These are phyloP conservation scores for Lynx canadensis DNA, from an alignment of 2,113 vertebrate species.

Conservation along the genomic window DNA sequence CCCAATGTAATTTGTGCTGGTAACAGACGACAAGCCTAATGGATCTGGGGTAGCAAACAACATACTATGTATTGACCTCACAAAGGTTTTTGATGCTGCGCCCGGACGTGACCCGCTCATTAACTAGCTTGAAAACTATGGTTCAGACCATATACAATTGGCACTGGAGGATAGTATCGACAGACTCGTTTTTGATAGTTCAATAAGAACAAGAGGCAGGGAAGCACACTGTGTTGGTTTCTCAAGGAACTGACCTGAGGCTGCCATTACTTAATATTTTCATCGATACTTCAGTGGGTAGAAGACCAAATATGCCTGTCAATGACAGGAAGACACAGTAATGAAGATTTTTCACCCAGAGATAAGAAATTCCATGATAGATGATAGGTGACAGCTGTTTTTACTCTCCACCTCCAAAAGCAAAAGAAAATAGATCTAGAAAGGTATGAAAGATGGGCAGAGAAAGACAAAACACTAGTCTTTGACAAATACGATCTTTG, in stretches of 20 bases:
- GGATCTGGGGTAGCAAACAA: slow-evolving; percentile 38
- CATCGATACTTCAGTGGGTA: slow-evolving; percentile 1
- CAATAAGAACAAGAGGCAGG: slow-evolving; percentile 49
- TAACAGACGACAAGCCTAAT: slow-evolving; percentile 54
- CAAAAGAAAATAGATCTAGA: slow-evolving; percentile 25
- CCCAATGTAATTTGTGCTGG: slow-evolving; percentile 47
- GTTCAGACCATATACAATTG: slow-evolving; percentile 50
- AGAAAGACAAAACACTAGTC: neutral
- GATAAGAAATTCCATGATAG: neutral
- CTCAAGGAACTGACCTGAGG: slow-evolving; percentile 9
- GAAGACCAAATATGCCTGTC: slow-evolving; percentile 31
- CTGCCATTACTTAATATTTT: slow-evolving; percentile 61
- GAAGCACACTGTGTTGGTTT: neutral
- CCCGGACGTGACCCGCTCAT: slow-evolving; percentile 48
- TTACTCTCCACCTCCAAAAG: neutral
- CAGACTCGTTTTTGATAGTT: slow-evolving; percentile 55
- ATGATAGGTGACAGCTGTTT: neutral
- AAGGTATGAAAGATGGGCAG: neutral
- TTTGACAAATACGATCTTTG: neutral
- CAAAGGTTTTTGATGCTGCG: slow-evolving; percentile 63
- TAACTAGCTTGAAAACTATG: slow-evolving; percentile 69
- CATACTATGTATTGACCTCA: slow-evolving; percentile 59
- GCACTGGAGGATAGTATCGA: slow-evolving; percentile 35
- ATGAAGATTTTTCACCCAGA: slow-evolving; percentile 31
- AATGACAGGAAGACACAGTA: slow-evolving; percentile 20